phyloP scores from a whole-genome alignment of 2,797 vertebrate genomes.

The Gephyroberyx darwinii region DNA sequence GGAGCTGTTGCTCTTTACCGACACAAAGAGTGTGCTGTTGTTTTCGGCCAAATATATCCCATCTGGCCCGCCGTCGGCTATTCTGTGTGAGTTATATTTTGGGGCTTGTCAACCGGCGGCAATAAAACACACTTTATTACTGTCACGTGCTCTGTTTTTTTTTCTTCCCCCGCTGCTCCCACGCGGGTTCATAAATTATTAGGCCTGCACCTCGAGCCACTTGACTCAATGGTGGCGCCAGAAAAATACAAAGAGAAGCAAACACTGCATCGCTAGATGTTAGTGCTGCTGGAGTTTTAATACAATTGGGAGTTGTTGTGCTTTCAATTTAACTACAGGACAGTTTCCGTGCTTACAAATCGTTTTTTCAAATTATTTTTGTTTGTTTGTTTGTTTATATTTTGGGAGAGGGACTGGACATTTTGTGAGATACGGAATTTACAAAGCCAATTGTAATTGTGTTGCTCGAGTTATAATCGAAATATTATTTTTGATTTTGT shows the following conservation, averaged over 20 bases:
- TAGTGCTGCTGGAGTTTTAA: slow-evolving; percentile 15
- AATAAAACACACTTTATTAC: slow-evolving; percentile 99
- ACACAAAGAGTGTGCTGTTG: slow-evolving; percentile 70
- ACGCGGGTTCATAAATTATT: slow-evolving; percentile 92
- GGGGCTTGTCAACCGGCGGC: slow-evolving; percentile 92
- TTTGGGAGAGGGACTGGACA: neutral
- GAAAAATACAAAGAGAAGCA: slow-evolving; percentile 2
- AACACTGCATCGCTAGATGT: slow-evolving; percentile 45
- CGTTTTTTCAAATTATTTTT: neutral
- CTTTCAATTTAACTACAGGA: neutral
- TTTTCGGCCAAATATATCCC: slow-evolving; percentile 72
- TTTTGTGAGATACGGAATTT: neutral
- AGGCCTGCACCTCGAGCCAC: slow-evolving; percentile 81
- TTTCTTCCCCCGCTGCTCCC: slow-evolving; percentile 50
- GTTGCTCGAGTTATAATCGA: too few relatives aligned
- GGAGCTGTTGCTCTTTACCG: slow-evolving; percentile 25
- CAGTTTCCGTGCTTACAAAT: neutral
- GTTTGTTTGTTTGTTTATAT: neutral
- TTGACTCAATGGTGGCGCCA: slow-evolving; percentile 73
- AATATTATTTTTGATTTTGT: too few relatives aligned
- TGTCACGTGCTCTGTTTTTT: slow-evolving; percentile 89
- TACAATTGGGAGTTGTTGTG: neutral
- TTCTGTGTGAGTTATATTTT: slow-evolving; percentile 96
- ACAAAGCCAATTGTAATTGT: too few relatives aligned
- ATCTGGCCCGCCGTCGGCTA: slow-evolving; percentile 74